Percentiles rank a stretch among this genome's conserved stretches.
Conservation (phyloP, 2,113 vertebrate species). For the Plotosus lineatus region DNA sequence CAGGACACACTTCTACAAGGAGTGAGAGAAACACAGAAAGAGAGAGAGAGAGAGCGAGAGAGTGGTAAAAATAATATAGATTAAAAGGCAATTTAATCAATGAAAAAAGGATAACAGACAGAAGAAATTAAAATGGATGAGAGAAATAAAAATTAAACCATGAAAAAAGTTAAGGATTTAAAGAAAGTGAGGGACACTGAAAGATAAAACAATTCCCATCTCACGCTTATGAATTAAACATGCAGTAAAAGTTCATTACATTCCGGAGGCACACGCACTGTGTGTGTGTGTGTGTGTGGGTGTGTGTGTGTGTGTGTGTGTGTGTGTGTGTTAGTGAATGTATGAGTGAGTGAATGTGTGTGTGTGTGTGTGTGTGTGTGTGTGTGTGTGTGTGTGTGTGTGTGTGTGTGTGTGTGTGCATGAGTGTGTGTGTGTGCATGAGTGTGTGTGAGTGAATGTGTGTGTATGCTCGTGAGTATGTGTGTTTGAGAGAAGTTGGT, state of each 20-base stretch:
- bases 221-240: constrained; percentile 12
- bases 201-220: constrained; percentile 2
- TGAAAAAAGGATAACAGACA: not conserved
- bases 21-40: not conserved
- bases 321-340: not conserved
- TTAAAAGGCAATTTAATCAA: not conserved
- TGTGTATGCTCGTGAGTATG: too few relatives aligned
- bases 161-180: not conserved
- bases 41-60: not conserved
- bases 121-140: not conserved
- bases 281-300: not conserved
- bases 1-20: constrained; percentile 76
- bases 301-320: not conserved
- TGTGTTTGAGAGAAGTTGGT: too few relatives aligned
- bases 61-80: not conserved
- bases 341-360: not conserved
- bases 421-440: not conserved
- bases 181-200: not conserved
- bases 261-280: too few relatives aligned
- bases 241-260: constrained; percentile 21
- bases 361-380: not conserved
- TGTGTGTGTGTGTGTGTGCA: not conserved
- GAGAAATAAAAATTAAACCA: not conserved
- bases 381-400: not conserved
- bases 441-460: not conserved